Evolutionary conservation across 2,797 vertebrate genomes (phyloP).

Genomic region (Gadopsis bispinosus): DNA sequence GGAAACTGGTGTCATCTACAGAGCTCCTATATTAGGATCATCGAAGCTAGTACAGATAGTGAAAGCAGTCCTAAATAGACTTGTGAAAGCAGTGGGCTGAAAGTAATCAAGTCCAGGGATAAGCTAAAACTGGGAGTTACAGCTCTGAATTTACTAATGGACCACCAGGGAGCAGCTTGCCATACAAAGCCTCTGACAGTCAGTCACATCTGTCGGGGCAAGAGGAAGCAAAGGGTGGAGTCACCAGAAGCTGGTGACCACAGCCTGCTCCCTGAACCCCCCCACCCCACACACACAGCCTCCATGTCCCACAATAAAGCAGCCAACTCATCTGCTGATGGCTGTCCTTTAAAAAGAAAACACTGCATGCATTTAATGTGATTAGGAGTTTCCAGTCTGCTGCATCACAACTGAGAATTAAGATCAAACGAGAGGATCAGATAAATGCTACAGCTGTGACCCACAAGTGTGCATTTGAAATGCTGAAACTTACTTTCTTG

Average conservation of each 20-base stretch:
- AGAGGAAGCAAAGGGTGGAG: constrained; percentile 75
- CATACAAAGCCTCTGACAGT: constrained; percentile 64
- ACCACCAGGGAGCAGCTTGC: constrained; percentile 65
- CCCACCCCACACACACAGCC: constrained; percentile 59
- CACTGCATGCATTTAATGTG: constrained; percentile 75
- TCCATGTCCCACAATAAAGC: constrained; percentile 77
- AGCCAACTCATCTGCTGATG: constrained; percentile 81
- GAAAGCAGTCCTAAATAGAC: constrained; percentile 3
- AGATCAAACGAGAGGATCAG: constrained; percentile 70
- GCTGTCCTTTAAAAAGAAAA: constrained; percentile 74
- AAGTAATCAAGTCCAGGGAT: constrained; percentile 44
- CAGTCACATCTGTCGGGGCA: constrained; percentile 78
- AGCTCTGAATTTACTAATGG: constrained; percentile 66
- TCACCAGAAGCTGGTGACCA: constrained; percentile 78
- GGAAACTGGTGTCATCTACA: background rate
- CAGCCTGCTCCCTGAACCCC: constrained; percentile 73
- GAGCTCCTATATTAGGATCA: background rate
- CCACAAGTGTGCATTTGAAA: constrained; percentile 58
- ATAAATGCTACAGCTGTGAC: constrained; percentile 67
- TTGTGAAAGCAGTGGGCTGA: constrained; percentile 23
- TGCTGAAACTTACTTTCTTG: constrained; percentile 42
- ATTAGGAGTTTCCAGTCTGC: constrained; percentile 76
- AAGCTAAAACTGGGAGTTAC: constrained; percentile 57
- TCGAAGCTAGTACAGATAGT: background rate
- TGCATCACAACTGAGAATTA: constrained; percentile 72